Evolutionary conservation across 92 coral and sea anemone genomes (phyloP).

Genomic region (Actinernus sp.): DNA sequence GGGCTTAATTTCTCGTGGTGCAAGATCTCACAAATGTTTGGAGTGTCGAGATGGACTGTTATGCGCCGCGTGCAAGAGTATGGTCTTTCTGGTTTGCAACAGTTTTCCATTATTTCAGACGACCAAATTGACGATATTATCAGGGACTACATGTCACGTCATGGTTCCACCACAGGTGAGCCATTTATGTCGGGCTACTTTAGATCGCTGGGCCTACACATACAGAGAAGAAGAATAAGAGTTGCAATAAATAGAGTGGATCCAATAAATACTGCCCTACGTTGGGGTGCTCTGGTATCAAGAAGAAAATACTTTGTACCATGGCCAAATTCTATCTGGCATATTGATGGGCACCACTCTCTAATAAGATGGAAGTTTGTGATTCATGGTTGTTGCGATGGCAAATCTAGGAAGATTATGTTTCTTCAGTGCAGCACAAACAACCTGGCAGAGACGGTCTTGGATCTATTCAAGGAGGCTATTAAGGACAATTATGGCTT

Average conservation of each 20-base stretch:
- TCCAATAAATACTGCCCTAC: constrained; percentile 68
- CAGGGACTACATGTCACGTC: constrained; percentile 46
- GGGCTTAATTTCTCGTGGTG: too few relatives aligned
- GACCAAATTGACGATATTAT: too few relatives aligned
- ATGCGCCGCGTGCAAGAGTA: too few relatives aligned
- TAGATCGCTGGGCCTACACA: constrained; percentile 37
- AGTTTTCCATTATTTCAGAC: too few relatives aligned
- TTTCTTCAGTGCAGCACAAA: constrained; percentile 75
- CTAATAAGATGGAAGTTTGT: constrained; percentile 75
- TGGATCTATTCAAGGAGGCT: constrained; percentile 52
- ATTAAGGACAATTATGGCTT: constrained; percentile 49
- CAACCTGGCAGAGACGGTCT: constrained; percentile 68
- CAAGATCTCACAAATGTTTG: too few relatives aligned
- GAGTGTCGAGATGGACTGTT: too few relatives aligned
- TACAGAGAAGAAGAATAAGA: constrained; percentile 67
- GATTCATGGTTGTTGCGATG: constrained; percentile 79
- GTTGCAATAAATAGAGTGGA: constrained; percentile 70
- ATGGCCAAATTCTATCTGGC: constrained; percentile 83
- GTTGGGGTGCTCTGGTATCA: constrained; percentile 84
- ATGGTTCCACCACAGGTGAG: constrained; percentile 67
- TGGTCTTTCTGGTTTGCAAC: too few relatives aligned
- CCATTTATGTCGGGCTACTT: constrained; percentile 50
- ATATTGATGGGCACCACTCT: constrained; percentile 83
- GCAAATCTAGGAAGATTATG: constrained; percentile 68
- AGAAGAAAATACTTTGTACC: constrained; percentile 68